Evolutionary conservation across 1,140 invertebrate species (phyloP).

Genomic region (Phenacoccus solenopsis): DNA sequence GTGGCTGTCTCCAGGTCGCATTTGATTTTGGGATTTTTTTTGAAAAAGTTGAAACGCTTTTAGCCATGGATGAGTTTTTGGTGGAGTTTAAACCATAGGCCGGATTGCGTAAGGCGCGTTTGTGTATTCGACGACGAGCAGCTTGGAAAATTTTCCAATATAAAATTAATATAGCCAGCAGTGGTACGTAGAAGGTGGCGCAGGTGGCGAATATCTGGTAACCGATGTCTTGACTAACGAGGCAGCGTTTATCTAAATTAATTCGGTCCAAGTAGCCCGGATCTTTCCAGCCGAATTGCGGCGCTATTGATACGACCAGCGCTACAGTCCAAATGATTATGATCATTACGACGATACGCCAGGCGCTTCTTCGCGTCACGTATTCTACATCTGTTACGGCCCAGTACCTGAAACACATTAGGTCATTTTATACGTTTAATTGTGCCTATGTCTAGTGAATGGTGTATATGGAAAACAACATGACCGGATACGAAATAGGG

Average conservation of each 20-base stretch:
- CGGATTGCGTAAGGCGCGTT: slow-evolving; percentile 40
- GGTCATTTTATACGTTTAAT: neutral
- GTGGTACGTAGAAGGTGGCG: slow-evolving; percentile 90
- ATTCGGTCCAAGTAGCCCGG: slow-evolving; percentile 54
- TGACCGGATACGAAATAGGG: no score
- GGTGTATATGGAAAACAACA: no score
- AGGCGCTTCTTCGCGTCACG: slow-evolving; percentile 74
- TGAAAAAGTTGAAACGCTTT: slow-evolving; percentile 20
- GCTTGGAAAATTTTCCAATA: slow-evolving; percentile 93
- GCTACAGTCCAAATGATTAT: slow-evolving; percentile 71
- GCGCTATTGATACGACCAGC: slow-evolving; percentile 74
- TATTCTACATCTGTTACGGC: slow-evolving; percentile 96
- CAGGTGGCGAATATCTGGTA: slow-evolving; percentile 82
- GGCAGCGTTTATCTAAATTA: slow-evolving; percentile 42
- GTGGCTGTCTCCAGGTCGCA: slow-evolving; percentile 18
- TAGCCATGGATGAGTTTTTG: neutral
- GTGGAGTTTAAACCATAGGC: slow-evolving; percentile 22
- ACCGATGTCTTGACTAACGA: slow-evolving; percentile 78
- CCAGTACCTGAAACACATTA: slow-evolving; percentile 63
- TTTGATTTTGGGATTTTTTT: slow-evolving; percentile 20
- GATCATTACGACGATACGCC: slow-evolving; percentile 75
- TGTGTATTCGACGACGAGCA: slow-evolving; percentile 65
- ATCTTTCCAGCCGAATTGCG: slow-evolving; percentile 78
- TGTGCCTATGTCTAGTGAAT: no score
- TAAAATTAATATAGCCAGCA: slow-evolving; percentile 78